A percentile compares a stretch with the other conserved stretches of the same genome.
These are phyloP conservation scores for Centrocercus urophasianus DNA, from an alignment of 2,113 vertebrate species.

Conservation along the genomic window DNA sequence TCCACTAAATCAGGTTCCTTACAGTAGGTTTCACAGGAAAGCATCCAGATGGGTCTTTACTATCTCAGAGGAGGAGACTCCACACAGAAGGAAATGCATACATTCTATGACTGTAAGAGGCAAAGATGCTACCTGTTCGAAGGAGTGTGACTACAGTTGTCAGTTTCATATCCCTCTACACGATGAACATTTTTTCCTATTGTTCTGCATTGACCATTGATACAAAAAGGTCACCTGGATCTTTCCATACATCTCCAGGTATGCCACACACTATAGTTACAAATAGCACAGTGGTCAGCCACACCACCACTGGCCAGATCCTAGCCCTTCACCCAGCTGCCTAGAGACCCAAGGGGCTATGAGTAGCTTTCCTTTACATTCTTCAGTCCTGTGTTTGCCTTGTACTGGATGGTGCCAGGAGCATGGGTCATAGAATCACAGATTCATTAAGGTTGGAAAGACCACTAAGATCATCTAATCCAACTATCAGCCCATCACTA, in stretches of 20 bases:
- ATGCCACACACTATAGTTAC: fast-evolving
- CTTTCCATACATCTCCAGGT: background rate
- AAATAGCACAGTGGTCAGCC: background rate
- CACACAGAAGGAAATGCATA: no score
- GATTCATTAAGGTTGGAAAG: no score
- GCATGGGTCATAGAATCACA: fast-evolving
- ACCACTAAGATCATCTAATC: no score
- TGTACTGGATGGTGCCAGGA: fast-evolving
- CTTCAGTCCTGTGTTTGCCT: background rate
- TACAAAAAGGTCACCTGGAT: background rate
- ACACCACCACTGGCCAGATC: fast-evolving
- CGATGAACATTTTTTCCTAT: background rate
- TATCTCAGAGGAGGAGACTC: no score
- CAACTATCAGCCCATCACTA: no score
- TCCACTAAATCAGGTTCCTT: no score
- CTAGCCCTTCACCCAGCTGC: background rate
- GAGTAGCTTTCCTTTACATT: background rate
- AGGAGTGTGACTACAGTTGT: background rate
- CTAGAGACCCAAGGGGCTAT: background rate
- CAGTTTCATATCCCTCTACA: background rate
- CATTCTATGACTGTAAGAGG: background rate
- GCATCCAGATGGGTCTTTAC: no score
- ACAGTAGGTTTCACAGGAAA: no score
- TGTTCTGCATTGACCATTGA: background rate
- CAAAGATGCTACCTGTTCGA: background rate